A percentile compares a stretch with the other conserved stretches of the same genome.
Conservation (phyloP, 2,888 invertebrate genomes). For the Amphipoea oculea region DNA sequence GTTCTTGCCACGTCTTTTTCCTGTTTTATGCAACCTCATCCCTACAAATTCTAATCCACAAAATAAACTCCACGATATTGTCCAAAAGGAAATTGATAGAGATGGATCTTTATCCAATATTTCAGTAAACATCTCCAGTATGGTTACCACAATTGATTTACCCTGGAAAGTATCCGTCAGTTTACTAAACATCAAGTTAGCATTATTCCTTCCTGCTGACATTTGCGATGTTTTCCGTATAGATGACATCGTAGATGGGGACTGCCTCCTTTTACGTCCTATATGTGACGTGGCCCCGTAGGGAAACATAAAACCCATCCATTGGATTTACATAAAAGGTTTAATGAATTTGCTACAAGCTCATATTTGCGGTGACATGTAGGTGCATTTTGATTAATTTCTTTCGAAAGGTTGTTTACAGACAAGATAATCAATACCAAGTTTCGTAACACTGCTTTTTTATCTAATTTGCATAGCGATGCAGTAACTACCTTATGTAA, state of each 20-base stretch:
- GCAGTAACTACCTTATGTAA: neutral
- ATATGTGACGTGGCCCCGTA: conserved; percentile 58
- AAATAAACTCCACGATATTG: conserved; percentile 11
- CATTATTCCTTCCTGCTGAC: conserved; percentile 53
- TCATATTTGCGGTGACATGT: conserved; percentile 66
- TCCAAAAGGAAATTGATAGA: conserved; percentile 9
- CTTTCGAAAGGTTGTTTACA: neutral
- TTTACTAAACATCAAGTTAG: conserved; percentile 50
- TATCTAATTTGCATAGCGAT: neutral
- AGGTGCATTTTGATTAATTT: conserved; percentile 23
- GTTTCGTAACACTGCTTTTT: neutral
- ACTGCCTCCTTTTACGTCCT: conserved; percentile 47
- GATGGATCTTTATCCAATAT: conserved; percentile 30
- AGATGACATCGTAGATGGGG: conserved; percentile 28
- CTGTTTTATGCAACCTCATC: neutral
- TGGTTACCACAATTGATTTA: conserved; percentile 51
- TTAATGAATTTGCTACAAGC: conserved; percentile 62
- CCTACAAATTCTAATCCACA: neutral
- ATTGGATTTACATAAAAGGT: conserved; percentile 79
- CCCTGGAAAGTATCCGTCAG: conserved; percentile 35
- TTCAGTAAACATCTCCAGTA: conserved; percentile 9
- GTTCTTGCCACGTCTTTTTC: neutral
- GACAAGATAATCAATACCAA: neutral
- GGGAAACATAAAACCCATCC: conserved; percentile 70
- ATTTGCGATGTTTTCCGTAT: conserved; percentile 47